Evolutionary conservation across 1,140 invertebrate species (phyloP).

Genomic region (Branchinecta lindahli): DNA sequence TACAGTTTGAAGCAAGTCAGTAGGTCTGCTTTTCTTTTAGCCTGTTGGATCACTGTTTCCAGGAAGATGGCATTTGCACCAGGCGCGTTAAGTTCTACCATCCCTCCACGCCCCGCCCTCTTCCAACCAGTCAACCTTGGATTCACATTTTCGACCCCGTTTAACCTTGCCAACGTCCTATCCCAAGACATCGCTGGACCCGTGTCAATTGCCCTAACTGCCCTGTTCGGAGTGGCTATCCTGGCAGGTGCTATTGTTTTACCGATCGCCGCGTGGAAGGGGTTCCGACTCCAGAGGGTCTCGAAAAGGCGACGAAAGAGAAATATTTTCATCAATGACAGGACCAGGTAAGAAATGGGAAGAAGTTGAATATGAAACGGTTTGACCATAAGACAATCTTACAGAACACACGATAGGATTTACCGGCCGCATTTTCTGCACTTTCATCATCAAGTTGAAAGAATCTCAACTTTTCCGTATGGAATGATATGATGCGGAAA

Average conservation of each 20-base stretch:
- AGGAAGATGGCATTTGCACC: no score
- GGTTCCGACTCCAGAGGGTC: background rate
- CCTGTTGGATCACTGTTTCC: no score
- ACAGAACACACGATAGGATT: no score
- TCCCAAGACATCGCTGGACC: constrained; percentile 15
- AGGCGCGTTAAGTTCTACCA: no score
- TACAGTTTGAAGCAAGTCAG: no score
- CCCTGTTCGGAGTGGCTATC: constrained; percentile 11
- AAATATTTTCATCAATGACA: background rate
- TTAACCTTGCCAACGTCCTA: constrained; percentile 16
- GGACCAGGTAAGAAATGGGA: background rate
- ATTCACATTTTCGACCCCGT: constrained; percentile 18
- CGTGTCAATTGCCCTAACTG: constrained; percentile 12
- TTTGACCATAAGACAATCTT: no score
- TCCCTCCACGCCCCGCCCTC: background rate
- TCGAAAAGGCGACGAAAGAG: background rate
- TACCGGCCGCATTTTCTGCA: no score
- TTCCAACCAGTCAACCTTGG: constrained; percentile 18
- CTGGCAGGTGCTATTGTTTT: constrained; percentile 10
- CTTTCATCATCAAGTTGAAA: no score
- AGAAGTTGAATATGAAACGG: no score
- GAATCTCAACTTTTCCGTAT: no score
- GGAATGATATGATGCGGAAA: no score
- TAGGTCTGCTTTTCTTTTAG: no score
- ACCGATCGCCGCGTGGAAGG: background rate